Evolutionary conservation across 2,888 invertebrate genomes (phyloP), one percentile per base, ranked within the genome.

Genomic region (Pyrrhia umbra): DNA sequence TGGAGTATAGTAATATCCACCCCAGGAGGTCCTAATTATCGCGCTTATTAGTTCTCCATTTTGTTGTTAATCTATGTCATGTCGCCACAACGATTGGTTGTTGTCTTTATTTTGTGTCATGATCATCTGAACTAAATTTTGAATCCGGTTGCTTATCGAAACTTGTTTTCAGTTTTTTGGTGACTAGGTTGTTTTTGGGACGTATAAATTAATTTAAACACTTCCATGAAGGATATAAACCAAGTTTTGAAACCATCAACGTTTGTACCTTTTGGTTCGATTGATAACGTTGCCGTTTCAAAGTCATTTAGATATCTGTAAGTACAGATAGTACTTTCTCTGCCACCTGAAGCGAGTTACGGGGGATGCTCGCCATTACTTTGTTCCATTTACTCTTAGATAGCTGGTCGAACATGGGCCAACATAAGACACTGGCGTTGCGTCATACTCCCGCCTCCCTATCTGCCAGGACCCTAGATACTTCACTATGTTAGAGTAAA

Each of bases 371-470:
- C 13, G n/a, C 15, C 39, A 65, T 46, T 34, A 51, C 10, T 64
- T 50, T 45, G 65, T 49, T 64, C 51, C 39, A 50, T 72, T 64
- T 65, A 72, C 23, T 64, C 25, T 21, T 15, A 71, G 64, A 51
- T 43, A 63, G 8, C 20, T n/a, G 16, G 25, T 72, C 21, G 46
- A 40, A 51, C 45, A 40, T 10, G 39, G 25, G 10, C 13, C 51
- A 65, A 39, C 30, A 25, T 15, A 13, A 8, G 46, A 42, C 42
- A 16, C 20, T 34, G 68, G 47, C 21, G 46, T 52, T 42, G 49
- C 51, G 15, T n/a, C 10, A 47, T 45, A 66, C 27, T 27, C 10
- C 21, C 50, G 39, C 45, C 54, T 16, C 25, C 46, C n/a, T 42
- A n/a, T 27, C 45, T 16, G 23, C 23, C 42, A n/a, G 30, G 16